Evolutionary conservation across 2,797 vertebrate species (phyloP), one percentile per base, ranked within the genome.

Genomic region (Falco columbarius): DNA sequence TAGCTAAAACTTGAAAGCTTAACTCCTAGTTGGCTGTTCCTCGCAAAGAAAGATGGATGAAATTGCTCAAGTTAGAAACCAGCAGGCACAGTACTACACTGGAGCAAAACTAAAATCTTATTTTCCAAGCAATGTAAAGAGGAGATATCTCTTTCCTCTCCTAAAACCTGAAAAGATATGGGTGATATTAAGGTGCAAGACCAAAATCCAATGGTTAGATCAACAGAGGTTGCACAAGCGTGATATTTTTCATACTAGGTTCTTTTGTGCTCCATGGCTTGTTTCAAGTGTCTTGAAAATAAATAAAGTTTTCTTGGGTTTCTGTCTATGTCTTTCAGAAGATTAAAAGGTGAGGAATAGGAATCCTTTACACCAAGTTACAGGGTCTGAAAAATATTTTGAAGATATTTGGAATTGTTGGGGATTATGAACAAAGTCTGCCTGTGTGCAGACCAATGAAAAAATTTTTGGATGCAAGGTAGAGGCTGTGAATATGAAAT

Each of bases 181-280:
- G 32, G 17, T 36, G 15, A 29, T 66, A n/a, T n/a, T 66, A 83
- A 61, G 21, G 10, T 32, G 5, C 14, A 40, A 66, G 34, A 61
- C 26, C 40, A 34, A 51, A 47, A 44, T 24, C 42, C 40, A 20
- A 34, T 62, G 22, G n/a, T 56, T 81, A 73, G 20, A 67, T 42
- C 29, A 81, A 42, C 44, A 74, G 16, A 83, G 10, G 13, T 52
- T 70, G 27, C 22, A 71, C 22, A 5, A 46, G 4, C 9, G 3
- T 32, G 3, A n/a, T 19, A 1, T 19, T 67, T 71, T 76, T 74
- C 40, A 56, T 61, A 7, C 18, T 56, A 16, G 0, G 0, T 62
- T 74, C 32, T 81, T 86, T 56, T 58, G n/a, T 65, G 49, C 5
- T 83, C 14, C 5, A 1, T 18, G 20, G 24, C 4, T 77, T 81